Evolutionary conservation across 2,113 vertebrate genomes (phyloP).

Genomic region (Picathartes gymnocephalus): DNA sequence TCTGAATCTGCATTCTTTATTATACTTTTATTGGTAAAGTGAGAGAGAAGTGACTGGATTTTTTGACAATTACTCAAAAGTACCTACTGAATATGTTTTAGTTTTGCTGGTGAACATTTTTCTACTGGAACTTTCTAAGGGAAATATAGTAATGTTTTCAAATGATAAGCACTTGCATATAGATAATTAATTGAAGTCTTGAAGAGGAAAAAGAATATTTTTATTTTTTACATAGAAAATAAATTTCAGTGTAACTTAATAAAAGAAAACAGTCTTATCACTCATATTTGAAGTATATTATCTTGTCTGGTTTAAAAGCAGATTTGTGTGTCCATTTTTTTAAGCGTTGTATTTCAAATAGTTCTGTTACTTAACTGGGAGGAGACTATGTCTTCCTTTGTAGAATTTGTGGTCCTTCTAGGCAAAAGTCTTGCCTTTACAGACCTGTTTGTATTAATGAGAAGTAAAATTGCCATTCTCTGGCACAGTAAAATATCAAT

Average conservation of each 20-base stretch:
- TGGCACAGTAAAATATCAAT: not conserved
- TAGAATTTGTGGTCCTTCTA: not conserved
- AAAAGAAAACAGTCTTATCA: not conserved
- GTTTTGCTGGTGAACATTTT: not conserved
- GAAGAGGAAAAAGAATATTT: not conserved
- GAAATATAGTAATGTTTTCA: not conserved
- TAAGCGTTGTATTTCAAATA: not conserved
- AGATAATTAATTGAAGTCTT: not conserved
- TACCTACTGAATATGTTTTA: not conserved
- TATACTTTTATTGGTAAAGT: not conserved
- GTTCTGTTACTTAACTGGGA: not conserved
- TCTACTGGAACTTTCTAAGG: not conserved
- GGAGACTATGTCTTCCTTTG: not conserved
- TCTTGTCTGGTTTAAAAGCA: not conserved
- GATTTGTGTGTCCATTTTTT: not conserved
- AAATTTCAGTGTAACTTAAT: not conserved
- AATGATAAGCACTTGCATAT: not conserved
- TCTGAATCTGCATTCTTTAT: not conserved
- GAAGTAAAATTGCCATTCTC: not conserved
- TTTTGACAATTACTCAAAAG: not conserved
- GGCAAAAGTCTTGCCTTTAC: not conserved
- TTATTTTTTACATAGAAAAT: not conserved
- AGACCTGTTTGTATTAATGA: not conserved
- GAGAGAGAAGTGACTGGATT: not conserved
- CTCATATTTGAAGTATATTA: not conserved